These are phyloP conservation scores for Plagodis pulveraria DNA, from an alignment of 2,888 invertebrate species.

Conservation along the genomic window DNA sequence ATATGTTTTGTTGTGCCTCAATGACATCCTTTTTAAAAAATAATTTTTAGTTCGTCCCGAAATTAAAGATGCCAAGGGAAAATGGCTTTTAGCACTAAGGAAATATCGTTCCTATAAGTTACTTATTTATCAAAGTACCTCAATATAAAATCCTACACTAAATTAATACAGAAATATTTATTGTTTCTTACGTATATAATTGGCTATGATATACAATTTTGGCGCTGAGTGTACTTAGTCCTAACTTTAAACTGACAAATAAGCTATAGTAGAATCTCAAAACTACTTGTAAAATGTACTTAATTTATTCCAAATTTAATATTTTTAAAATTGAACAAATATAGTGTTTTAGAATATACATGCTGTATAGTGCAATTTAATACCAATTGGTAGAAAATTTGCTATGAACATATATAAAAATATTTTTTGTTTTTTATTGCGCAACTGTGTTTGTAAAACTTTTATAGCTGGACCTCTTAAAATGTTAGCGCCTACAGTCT, in stretches of 20 bases:
- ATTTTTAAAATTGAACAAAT: slow-evolving; percentile 6
- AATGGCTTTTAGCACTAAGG: slow-evolving; percentile 47
- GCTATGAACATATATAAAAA: too few species aligned
- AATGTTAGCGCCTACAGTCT: too few species aligned
- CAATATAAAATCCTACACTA: slow-evolving; percentile 36
- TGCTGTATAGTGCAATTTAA: slow-evolving; percentile 4
- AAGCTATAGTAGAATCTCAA: slow-evolving; percentile 42
- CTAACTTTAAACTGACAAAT: slow-evolving; percentile 11
- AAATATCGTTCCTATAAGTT: slow-evolving; percentile 70
- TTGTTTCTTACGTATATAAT: too few species aligned
- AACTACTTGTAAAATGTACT: slow-evolving; percentile 34
- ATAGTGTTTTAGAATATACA: slow-evolving; percentile 5
- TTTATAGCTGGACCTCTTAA: too few species aligned
- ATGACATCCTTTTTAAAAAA: slow-evolving; percentile 7
- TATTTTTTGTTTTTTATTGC: too few species aligned
- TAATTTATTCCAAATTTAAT: slow-evolving; percentile 30
- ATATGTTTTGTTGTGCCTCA: slow-evolving; percentile 21
- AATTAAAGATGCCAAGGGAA: slow-evolving; percentile 18
- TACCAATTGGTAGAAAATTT: too few species aligned
- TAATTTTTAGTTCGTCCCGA: slow-evolving; percentile 16
- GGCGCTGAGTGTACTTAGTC: slow-evolving; percentile 30
- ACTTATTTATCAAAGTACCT: slow-evolving; percentile 57
- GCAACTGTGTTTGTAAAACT: too few species aligned
- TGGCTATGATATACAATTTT: slow-evolving; percentile 1
- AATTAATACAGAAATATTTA: slow-evolving; percentile 10